These are phyloP conservation scores for Maccullochella peelii DNA, from an alignment of 2,113 vertebrate genomes.

Conservation along the genomic window DNA sequence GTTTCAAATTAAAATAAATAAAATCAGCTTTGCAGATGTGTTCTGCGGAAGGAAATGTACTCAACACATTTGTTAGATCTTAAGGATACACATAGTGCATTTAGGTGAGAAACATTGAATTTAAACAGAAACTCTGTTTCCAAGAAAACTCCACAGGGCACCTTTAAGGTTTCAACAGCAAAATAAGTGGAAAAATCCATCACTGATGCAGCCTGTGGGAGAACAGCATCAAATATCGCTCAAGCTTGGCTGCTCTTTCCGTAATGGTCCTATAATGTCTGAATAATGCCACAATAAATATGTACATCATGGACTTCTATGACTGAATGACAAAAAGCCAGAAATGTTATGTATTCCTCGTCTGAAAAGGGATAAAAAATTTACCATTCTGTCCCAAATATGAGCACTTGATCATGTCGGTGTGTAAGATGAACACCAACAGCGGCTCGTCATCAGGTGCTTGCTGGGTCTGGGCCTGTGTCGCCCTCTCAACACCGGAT, in stretches of 20 bases:
- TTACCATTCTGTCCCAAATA: background rate
- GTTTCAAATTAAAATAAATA: background rate
- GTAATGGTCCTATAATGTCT: background rate
- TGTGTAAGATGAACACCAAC: constrained; percentile 26
- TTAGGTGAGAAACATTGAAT: background rate
- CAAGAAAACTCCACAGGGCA: background rate
- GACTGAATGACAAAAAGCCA: background rate
- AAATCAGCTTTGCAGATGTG: background rate
- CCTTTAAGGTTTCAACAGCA: background rate
- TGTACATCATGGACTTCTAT: background rate
- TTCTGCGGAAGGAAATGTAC: background rate
- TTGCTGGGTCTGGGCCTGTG: constrained; percentile 27
- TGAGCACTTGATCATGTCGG: background rate
- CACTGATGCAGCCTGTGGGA: background rate
- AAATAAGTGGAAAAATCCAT: background rate
- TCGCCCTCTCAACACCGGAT: constrained; percentile 70
- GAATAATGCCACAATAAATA: background rate
- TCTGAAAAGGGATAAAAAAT: background rate
- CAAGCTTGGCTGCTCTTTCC: background rate
- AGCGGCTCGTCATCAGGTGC: constrained; percentile 51
- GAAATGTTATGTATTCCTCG: background rate
- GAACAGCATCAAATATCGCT: background rate
- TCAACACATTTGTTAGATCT: background rate
- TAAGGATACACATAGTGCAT: too few relatives aligned
- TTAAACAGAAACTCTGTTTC: background rate